Evolutionary conservation across 2,113 vertebrate genomes (phyloP).

Genomic region (Bos taurus): DNA sequence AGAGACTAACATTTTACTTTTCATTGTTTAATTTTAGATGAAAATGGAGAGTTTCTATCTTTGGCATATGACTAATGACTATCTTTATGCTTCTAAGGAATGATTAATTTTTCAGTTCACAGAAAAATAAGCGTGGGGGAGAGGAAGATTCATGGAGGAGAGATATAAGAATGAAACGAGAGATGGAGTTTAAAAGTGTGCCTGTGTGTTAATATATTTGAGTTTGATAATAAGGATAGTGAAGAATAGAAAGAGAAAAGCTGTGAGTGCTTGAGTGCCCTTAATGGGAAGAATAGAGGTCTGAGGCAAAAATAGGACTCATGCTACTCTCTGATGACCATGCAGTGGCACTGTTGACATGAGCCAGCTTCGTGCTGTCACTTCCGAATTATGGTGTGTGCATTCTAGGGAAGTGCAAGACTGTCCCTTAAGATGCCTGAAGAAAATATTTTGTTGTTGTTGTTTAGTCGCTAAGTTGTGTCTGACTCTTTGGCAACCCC

Average conservation of each 20-base stretch:
- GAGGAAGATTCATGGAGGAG: neutral
- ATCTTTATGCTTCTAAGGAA: neutral
- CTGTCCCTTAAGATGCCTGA: neutral
- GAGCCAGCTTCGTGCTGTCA: neutral
- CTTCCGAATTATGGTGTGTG: neutral
- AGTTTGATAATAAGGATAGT: too few relatives aligned
- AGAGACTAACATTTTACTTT: neutral
- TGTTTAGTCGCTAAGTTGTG: neutral
- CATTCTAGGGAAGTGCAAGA: neutral
- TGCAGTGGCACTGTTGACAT: neutral
- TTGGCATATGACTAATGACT: neutral
- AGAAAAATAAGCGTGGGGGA: neutral
- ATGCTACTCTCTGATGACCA: neutral
- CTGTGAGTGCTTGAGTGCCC: neutral
- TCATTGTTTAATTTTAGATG: neutral
- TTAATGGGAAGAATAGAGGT: neutral
- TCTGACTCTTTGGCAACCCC: neutral
- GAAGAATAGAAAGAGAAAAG: neutral
- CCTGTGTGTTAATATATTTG: neutral
- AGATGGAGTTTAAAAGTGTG: neutral
- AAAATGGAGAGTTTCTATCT: neutral
- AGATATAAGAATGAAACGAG: neutral
- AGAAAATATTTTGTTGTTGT: neutral
- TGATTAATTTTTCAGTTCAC: neutral
- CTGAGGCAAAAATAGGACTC: fast-evolving